Percentiles rank a stretch among this genome's conserved stretches.
These are phyloP conservation scores for Tetranychus piercei DNA, from an alignment of 2,888 invertebrate species.

Conservation along the genomic window DNA sequence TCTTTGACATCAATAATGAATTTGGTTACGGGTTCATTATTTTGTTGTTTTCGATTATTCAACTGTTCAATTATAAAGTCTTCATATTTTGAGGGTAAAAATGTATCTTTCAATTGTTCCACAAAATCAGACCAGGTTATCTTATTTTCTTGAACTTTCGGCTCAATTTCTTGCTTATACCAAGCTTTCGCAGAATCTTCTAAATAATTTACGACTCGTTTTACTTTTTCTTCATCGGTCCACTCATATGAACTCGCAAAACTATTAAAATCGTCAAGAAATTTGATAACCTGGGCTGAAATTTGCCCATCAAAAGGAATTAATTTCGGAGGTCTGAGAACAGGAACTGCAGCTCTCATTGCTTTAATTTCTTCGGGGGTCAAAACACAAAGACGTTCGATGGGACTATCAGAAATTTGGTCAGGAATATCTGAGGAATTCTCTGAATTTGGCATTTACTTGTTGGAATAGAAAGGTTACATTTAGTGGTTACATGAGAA, in stretches of 20 bases:
- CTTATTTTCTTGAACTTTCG: neutral
- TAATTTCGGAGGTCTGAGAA: neutral
- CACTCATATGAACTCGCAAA: neutral
- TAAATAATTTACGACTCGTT: neutral
- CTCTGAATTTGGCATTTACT: too few species aligned
- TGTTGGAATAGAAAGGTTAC: too few species aligned
- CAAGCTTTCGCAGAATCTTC: neutral
- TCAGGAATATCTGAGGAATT: too few species aligned
- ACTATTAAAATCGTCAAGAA: neutral
- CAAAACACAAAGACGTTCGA: too few species aligned
- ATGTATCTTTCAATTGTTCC: neutral
- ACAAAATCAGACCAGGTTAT: neutral
- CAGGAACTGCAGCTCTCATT: too few species aligned
- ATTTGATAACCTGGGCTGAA: neutral
- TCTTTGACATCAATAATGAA: neutral
- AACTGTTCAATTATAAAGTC: neutral
- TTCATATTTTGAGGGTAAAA: neutral
- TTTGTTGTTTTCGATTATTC: neutral
- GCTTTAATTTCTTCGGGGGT: too few species aligned
- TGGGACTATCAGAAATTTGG: too few species aligned
- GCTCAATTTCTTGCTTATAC: neutral
- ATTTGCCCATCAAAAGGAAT: neutral
- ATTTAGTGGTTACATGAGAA: too few species aligned
- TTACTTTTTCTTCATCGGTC: neutral
- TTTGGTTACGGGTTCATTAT: neutral